Conservation (phyloP, 1,140 invertebrate species). For the Euschistus heros region DNA sequence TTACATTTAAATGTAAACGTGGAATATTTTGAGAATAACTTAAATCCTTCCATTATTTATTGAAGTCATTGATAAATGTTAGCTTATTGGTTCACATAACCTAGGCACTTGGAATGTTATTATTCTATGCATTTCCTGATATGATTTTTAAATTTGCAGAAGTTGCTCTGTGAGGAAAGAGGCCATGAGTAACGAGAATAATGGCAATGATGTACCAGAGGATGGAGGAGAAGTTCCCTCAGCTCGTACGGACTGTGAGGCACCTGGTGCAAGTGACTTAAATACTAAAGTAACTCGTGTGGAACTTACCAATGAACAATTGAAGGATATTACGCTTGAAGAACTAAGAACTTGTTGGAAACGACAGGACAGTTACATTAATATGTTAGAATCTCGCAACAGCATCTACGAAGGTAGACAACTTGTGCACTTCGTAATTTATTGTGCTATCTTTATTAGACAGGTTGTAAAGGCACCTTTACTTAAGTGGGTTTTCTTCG, state of each 20-base stretch:
- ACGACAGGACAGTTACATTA: constrained; percentile 28
- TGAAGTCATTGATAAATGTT: background rate
- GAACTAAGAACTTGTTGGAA: constrained; percentile 24
- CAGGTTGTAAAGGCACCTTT: constrained; percentile 9
- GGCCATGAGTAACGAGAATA: constrained; percentile 15
- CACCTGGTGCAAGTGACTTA: constrained; percentile 2
- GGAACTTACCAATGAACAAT: constrained; percentile 22
- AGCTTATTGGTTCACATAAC: background rate
- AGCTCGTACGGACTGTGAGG: background rate
- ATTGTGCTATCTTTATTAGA: constrained; percentile 20
- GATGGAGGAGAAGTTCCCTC: constrained; percentile 9
- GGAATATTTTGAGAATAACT: background rate
- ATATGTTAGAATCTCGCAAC: constrained; percentile 24
- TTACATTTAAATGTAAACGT: background rate
- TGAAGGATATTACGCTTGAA: constrained; percentile 24
- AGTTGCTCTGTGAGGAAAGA: background rate
- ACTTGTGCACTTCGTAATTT: constrained; percentile 24
- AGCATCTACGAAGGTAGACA: constrained; percentile 28
- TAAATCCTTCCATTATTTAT: background rate
- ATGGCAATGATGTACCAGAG: constrained; percentile 13
- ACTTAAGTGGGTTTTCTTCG: constrained; percentile 10
- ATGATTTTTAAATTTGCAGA: background rate
- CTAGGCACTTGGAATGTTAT: background rate
- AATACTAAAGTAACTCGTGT: constrained; percentile 13
- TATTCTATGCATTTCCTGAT: too few species aligned